These are phyloP conservation scores for Mesocricetus auratus DNA, from an alignment of 2,113 vertebrate species.

Conservation along the genomic window DNA sequence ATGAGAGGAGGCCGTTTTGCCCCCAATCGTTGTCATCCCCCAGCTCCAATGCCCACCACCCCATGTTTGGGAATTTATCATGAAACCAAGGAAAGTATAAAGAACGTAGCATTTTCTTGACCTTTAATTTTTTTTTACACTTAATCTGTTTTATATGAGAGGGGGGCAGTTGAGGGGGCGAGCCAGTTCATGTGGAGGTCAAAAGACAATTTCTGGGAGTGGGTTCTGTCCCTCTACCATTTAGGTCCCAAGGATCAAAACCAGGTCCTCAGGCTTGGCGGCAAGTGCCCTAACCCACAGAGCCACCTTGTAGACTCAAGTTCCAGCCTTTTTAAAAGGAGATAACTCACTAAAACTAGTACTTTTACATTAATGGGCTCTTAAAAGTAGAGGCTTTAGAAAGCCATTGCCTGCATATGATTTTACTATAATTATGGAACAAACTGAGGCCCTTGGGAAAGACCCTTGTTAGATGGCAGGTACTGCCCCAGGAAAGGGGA, in stretches of 20 bases:
- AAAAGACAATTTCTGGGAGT: neutral
- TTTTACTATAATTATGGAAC: neutral
- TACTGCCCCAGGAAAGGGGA: too few relatives aligned
- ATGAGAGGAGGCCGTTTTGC: neutral
- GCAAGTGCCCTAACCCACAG: neutral
- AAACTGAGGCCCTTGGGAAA: neutral
- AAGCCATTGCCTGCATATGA: neutral
- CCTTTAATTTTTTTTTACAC: neutral
- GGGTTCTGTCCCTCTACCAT: neutral
- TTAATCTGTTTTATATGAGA: neutral
- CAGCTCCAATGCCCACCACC: neutral
- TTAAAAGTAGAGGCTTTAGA: neutral
- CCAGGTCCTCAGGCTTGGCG: neutral
- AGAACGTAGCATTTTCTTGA: neutral
- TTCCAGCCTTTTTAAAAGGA: neutral
- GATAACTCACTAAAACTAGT: neutral
- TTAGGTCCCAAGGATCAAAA: neutral
- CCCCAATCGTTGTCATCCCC: neutral
- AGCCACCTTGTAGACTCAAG: neutral
- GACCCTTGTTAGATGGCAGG: neutral
- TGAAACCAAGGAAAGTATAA: neutral
- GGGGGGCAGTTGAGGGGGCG: neutral
- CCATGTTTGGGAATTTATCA: neutral
- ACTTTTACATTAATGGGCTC: neutral
- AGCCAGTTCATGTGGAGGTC: neutral